Percentiles rank a stretch among this genome's conserved stretches.
These are phyloP conservation scores for Ellobius talpinus DNA, from an alignment of 2,113 vertebrate genomes.

Conservation along the genomic window DNA sequence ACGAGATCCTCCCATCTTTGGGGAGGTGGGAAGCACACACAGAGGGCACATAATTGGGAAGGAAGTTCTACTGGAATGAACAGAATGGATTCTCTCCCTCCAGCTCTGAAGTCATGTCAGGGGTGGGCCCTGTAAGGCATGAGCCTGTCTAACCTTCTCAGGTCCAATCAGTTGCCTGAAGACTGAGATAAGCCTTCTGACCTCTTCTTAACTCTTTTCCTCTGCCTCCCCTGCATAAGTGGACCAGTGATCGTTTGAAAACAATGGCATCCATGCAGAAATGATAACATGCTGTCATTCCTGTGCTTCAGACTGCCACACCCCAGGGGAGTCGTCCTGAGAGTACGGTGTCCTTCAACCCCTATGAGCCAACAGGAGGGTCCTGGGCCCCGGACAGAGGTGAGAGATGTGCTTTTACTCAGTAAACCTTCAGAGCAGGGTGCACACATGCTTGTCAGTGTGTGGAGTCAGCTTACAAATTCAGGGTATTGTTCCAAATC, in stretches of 20 bases:
- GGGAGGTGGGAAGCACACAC: not conserved
- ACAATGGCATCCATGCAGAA: not conserved
- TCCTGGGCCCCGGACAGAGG: conserved; percentile 58
- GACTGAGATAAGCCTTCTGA: conserved; percentile 51
- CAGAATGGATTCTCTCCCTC: not conserved
- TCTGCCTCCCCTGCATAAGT: conserved; percentile 38
- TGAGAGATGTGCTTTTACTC: not conserved
- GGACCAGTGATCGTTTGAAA: not conserved
- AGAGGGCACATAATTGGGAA: not conserved
- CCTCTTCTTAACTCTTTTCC: conserved; percentile 42
- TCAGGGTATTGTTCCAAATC: not conserved
- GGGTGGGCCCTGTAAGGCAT: not conserved
- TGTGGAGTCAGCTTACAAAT: rapidly evolving
- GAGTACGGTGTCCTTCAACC: conserved; percentile 81
- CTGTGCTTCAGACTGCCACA: conserved; percentile 75
- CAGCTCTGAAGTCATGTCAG: conserved; percentile 14
- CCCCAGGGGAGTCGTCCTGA: conserved; percentile 65
- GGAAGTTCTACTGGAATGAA: conserved; percentile 44
- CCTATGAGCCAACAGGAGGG: conserved; percentile 80
- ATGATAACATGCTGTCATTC: conserved; percentile 48
- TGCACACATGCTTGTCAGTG: rapidly evolving
- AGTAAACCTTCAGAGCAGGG: rapidly evolving
- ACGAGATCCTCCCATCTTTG: not conserved
- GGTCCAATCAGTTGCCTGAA: conserved; percentile 63
- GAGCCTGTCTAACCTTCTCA: not conserved